Conservation (phyloP, 2,797 vertebrate species). For the Cryptoprocta ferox region DNA sequence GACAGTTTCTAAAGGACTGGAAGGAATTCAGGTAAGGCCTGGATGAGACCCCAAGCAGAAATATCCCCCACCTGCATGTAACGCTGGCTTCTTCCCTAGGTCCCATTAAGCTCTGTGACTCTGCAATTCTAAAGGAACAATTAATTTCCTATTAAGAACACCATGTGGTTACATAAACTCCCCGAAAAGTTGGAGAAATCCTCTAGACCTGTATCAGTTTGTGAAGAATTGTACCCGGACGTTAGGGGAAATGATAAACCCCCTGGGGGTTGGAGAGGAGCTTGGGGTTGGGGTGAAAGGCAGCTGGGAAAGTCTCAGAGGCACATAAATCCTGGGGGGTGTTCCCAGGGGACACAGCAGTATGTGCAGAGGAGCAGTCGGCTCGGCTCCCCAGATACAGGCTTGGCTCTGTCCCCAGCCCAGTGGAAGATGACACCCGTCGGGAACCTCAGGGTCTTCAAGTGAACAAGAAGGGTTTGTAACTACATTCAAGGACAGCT, state of each 20-base stretch:
- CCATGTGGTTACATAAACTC: background rate
- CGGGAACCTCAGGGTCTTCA: background rate
- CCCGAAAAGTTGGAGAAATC: background rate
- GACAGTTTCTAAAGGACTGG: background rate
- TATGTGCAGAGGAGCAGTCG: rapidly evolving
- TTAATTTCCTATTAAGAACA: background rate
- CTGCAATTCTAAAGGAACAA: background rate
- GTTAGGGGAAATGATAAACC: background rate
- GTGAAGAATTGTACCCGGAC: background rate
- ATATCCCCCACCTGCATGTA: background rate
- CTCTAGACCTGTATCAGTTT: background rate
- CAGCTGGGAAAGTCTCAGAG: background rate
- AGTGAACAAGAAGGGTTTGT: background rate
- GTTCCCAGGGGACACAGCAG: rapidly evolving
- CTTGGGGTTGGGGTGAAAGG: background rate
- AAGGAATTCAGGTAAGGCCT: background rate
- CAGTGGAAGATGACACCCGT: background rate
- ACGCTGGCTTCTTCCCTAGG: background rate
- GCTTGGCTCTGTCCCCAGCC: background rate
- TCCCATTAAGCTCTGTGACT: background rate
- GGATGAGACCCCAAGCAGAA: background rate
- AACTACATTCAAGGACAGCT: background rate
- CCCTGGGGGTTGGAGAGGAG: background rate
- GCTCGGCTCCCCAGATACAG: background rate
- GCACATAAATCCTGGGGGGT: background rate